A percentile compares a stretch with the other conserved stretches of the same genome.
These are phyloP conservation scores for Copsychus sechellarum DNA, from an alignment of 2,113 vertebrate species.

Conservation along the genomic window DNA sequence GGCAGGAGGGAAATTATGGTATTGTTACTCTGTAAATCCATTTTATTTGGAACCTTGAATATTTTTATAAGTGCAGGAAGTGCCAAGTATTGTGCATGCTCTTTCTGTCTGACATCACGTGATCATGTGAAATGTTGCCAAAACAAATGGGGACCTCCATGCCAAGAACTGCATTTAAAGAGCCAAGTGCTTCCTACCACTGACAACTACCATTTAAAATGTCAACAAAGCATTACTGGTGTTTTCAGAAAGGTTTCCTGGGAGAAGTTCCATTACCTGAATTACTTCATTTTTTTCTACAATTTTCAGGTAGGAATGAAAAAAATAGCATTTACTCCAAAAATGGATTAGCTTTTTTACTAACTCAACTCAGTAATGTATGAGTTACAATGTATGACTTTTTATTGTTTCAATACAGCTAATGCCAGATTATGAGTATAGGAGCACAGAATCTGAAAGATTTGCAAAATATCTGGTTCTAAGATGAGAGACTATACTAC, in stretches of 20 bases:
- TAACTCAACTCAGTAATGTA: background rate
- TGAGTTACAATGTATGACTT: background rate
- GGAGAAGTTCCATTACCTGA: background rate
- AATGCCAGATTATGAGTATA: background rate
- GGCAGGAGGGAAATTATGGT: accelerated
- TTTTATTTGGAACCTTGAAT: background rate
- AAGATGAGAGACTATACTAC: background rate
- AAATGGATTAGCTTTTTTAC: background rate
- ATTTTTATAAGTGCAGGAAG: background rate
- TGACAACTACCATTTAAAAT: background rate
- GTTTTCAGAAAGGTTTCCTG: background rate
- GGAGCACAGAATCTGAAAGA: background rate
- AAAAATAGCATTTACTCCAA: background rate
- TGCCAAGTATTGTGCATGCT: background rate
- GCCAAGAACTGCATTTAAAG: background rate
- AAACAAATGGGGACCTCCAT: background rate
- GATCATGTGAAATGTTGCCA: background rate
- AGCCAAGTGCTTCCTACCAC: background rate
- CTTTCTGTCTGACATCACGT: background rate
- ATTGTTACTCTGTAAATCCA: background rate
- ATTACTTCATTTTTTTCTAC: background rate
- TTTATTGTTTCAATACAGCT: background rate
- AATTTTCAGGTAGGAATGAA: background rate
- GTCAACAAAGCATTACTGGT: background rate
- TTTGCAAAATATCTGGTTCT: background rate